phyloP scores from a whole-genome alignment of 2,888 invertebrate genomes.

The Metalampra italica region DNA sequence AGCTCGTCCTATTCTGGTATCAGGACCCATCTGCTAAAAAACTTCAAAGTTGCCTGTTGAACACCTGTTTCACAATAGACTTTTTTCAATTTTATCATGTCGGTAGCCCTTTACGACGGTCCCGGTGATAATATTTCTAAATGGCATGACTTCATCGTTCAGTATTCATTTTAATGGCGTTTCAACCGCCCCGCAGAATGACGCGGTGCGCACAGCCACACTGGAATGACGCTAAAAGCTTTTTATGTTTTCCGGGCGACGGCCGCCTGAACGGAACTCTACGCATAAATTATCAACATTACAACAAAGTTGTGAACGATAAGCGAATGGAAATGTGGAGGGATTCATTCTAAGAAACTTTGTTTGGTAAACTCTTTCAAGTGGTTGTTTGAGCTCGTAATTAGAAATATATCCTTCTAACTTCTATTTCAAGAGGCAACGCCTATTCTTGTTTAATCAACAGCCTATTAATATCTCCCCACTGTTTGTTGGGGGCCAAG shows the following conservation, averaged over 20 bases:
- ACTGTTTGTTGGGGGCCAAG: no score
- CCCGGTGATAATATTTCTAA: conserved; percentile 21
- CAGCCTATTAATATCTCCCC: no score
- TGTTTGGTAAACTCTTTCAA: neutral
- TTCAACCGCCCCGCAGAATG: conserved; percentile 44
- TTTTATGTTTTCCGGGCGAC: conserved; percentile 59
- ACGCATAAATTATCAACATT: conserved; percentile 23
- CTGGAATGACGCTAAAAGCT: conserved; percentile 52
- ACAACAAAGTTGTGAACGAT: conserved; percentile 9
- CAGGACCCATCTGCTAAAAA: neutral
- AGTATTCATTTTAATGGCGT: conserved; percentile 48
- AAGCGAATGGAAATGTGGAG: conserved; percentile 3
- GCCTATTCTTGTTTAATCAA: no score
- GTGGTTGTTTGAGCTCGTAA: no score
- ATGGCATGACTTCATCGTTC: conserved; percentile 25
- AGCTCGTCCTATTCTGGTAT: no score
- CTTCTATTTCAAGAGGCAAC: no score
- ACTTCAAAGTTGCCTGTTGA: neutral
- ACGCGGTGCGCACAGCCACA: conserved; percentile 32
- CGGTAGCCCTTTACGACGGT: conserved; percentile 5
- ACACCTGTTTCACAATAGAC: neutral
- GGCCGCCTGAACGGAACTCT: conserved; percentile 35
- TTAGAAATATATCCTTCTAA: no score
- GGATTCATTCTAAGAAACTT: neutral
- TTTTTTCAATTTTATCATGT: conserved; percentile 1